Evolutionary conservation across 2,797 vertebrate genomes (phyloP).

Genomic region (Ctenochaetus hawaiiensis): DNA sequence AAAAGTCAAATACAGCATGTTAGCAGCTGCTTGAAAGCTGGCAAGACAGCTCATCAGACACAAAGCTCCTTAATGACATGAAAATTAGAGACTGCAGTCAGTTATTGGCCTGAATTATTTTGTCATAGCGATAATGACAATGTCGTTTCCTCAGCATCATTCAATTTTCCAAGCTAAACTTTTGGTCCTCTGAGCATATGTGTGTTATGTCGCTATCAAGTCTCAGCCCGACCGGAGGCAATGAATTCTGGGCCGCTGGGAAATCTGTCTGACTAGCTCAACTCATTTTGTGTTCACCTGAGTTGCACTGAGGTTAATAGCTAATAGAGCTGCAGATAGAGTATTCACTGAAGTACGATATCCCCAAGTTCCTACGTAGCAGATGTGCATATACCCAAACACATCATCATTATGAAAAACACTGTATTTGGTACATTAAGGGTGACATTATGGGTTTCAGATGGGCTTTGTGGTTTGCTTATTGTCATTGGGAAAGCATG

Average conservation of each 20-base stretch:
- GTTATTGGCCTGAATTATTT: conserved; percentile 36
- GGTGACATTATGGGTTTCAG: conserved; percentile 44
- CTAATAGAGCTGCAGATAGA: conserved; percentile 61
- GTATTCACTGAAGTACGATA: conserved; percentile 47
- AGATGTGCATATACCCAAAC: conserved; percentile 27
- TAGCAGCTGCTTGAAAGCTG: conserved; percentile 6
- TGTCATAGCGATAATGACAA: conserved; percentile 28
- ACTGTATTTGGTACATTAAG: conserved; percentile 13
- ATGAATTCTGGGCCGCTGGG: conserved; percentile 62
- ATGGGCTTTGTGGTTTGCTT: conserved; percentile 21
- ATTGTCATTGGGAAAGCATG: conserved; percentile 30
- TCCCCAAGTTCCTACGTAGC: conserved; percentile 28
- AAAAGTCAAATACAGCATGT: neutral
- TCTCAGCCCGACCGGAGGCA: conserved; percentile 43
- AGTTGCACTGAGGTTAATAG: conserved; percentile 69
- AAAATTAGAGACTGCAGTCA: conserved; percentile 33
- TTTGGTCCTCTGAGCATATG: conserved; percentile 47
- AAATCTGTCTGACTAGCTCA: conserved; percentile 70
- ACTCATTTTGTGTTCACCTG: conserved; percentile 70
- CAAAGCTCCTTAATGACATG: conserved; percentile 5
- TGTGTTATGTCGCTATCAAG: conserved; percentile 38
- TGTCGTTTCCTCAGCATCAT: conserved; percentile 25
- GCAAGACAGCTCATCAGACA: conserved; percentile 21
- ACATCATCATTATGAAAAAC: conserved; percentile 53
- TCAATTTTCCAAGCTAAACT: conserved; percentile 46